These are phyloP conservation scores for Cyprinella venusta DNA, from an alignment of 2,797 vertebrate species.

Conservation along the genomic window DNA sequence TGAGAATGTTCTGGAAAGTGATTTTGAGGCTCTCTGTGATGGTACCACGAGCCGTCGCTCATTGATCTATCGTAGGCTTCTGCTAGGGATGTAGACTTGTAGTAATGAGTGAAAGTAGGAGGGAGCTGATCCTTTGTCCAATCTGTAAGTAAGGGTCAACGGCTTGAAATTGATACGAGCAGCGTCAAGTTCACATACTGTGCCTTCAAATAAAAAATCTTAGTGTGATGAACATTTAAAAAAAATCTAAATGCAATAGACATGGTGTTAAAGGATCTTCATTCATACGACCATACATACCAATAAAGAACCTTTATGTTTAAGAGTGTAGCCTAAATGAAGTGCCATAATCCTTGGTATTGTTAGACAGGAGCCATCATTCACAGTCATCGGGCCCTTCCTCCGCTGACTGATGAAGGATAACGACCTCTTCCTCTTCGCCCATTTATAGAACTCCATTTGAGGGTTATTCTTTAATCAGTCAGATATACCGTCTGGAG, in stretches of 20 bases:
- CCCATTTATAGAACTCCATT: constrained; percentile 61
- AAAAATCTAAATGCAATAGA: neutral
- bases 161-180: too few species aligned
- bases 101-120: too few species aligned
- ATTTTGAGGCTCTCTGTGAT: too few species aligned
- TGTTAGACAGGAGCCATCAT: constrained; percentile 3
- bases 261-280: neutral
- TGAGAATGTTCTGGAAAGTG: too few species aligned
- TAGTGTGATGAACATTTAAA: neutral
- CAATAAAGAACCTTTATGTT: neutral
- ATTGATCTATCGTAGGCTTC: too few species aligned
- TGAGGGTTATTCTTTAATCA: constrained; percentile 55
- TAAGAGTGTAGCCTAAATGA: neutral
- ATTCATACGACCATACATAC: neutral
- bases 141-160: too few species aligned
- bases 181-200: neutral
- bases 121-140: too few species aligned
- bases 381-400: constrained; percentile 25
- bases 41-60: too few species aligned
- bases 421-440: constrained; percentile 52
- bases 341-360: neutral
- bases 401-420: constrained; percentile 53
- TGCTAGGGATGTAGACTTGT: too few species aligned
- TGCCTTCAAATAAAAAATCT: neutral
- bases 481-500: constrained; percentile 9